These are phyloP conservation scores for Hippopotamus amphibius DNA, from an alignment of 2,113 vertebrate species.

Conservation along the genomic window DNA sequence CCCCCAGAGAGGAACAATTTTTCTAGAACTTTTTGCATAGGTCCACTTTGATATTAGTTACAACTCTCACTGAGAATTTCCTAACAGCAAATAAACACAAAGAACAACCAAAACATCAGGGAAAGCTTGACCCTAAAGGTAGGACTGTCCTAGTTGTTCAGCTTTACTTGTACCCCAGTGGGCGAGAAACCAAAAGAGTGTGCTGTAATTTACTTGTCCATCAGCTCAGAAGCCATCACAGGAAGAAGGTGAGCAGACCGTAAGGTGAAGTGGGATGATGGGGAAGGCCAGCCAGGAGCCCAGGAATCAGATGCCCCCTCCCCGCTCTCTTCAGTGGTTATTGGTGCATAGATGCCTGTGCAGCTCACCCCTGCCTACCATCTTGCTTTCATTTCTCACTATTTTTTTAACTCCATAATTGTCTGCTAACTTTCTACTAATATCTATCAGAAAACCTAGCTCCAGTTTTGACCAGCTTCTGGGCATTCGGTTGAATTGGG, in stretches of 20 bases:
- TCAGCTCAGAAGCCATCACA: background rate
- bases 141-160: background rate
- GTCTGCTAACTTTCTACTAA: constrained; percentile 44
- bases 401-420: background rate
- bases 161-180: background rate
- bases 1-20: background rate
- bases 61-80: background rate
- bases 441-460: constrained; percentile 40
- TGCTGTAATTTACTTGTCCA: background rate
- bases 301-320: background rate
- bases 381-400: constrained; percentile 18
- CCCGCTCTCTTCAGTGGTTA: background rate
- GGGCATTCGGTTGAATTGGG: constrained; percentile 1
- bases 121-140: background rate
- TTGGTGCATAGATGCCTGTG: too few species aligned
- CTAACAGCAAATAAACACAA: constrained; percentile 18
- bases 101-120: background rate
- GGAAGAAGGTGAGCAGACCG: background rate
- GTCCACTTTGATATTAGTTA: background rate
- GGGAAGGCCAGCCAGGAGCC: background rate
- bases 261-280: background rate
- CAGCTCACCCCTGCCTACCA: background rate
- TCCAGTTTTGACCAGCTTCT: constrained; percentile 32
- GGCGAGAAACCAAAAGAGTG: background rate
- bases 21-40: background rate